Conservation (phyloP, 2,888 invertebrate species). For the Eupithecia exiguata region DNA sequence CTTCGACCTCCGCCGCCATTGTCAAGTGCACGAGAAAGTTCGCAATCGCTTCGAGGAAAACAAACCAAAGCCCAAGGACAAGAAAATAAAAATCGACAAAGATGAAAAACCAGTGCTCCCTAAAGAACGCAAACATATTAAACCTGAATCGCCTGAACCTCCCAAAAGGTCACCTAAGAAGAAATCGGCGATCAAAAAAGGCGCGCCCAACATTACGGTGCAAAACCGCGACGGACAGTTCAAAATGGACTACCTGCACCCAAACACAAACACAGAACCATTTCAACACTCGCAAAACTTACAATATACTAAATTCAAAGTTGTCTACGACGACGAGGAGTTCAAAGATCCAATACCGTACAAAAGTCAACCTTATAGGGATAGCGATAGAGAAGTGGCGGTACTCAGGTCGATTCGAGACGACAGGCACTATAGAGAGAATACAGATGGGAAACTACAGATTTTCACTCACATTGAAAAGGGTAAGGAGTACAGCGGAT, state of each 20-base stretch:
- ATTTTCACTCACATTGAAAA: slow-evolving; percentile 71
- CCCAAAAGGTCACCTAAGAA: slow-evolving; percentile 44
- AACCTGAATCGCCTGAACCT: slow-evolving; percentile 27
- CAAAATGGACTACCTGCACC: slow-evolving; percentile 53
- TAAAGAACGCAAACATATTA: slow-evolving; percentile 32
- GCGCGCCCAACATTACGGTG: slow-evolving; percentile 70
- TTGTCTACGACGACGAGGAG: slow-evolving; percentile 54
- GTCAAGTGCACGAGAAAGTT: slow-evolving; percentile 86
- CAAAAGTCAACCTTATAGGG: slow-evolving; percentile 46
- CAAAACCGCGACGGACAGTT: slow-evolving; percentile 53
- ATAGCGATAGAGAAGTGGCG: slow-evolving; percentile 44
- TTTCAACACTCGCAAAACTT: slow-evolving; percentile 36
- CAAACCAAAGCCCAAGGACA: slow-evolving; percentile 47
- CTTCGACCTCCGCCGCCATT: slow-evolving; percentile 92
- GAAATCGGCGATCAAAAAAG: slow-evolving; percentile 49
- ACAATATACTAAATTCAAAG: slow-evolving; percentile 61
- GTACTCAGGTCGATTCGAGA: slow-evolving; percentile 56
- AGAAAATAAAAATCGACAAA: slow-evolving; percentile 41
- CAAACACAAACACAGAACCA: slow-evolving; percentile 47
- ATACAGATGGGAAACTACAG: slow-evolving; percentile 71
- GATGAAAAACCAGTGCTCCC: slow-evolving; percentile 21
- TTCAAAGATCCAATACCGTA: slow-evolving; percentile 44
- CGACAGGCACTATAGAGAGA: slow-evolving; percentile 39
- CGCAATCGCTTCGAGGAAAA: slow-evolving; percentile 56
- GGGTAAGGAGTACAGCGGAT: slow-evolving; percentile 52